Evolutionary conservation across 2,797 vertebrate genomes (phyloP).

Genomic region (Paramormyrops hopkinsi): DNA sequence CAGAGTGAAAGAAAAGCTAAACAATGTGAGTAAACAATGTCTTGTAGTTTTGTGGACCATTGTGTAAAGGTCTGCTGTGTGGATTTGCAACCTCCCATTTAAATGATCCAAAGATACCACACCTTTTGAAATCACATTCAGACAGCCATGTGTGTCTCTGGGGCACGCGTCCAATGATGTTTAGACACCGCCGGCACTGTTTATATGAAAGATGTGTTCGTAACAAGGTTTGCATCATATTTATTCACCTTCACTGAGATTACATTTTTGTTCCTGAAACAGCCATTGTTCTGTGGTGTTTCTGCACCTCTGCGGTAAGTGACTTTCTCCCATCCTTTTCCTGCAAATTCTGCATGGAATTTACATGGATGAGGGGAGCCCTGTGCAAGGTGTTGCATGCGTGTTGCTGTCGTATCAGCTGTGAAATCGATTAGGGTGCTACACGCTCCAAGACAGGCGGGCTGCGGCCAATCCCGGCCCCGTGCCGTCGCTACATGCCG

Average conservation of each 20-base stretch:
- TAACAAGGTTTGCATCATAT: neutral
- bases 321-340: slow-evolving; percentile 28
- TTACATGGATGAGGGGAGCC: slow-evolving; percentile 45
- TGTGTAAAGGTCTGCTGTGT: slow-evolving; percentile 8
- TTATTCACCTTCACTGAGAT: slow-evolving; percentile 15
- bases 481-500: slow-evolving; percentile 41
- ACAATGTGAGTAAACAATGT: slow-evolving; percentile 13
- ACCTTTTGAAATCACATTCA: neutral
- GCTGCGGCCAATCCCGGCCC: slow-evolving; percentile 35
- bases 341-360: slow-evolving; percentile 46
- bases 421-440: slow-evolving; percentile 48
- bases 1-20: slow-evolving; percentile 26
- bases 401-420: slow-evolving; percentile 49
- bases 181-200: neutral
- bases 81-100: slow-evolving; percentile 16
- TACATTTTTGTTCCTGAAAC: neutral
- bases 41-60: slow-evolving; percentile 11
- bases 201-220: neutral
- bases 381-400: slow-evolving; percentile 42
- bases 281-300: slow-evolving; percentile 4
- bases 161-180: neutral
- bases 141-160: neutral
- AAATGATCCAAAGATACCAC: neutral
- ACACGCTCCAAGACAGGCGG: slow-evolving; percentile 28
- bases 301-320: neutral